Evolutionary conservation across 37 sponge, comb jelly and placozoan species (phyloP).

Genomic region (Halisarca cf. caerulea): DNA sequence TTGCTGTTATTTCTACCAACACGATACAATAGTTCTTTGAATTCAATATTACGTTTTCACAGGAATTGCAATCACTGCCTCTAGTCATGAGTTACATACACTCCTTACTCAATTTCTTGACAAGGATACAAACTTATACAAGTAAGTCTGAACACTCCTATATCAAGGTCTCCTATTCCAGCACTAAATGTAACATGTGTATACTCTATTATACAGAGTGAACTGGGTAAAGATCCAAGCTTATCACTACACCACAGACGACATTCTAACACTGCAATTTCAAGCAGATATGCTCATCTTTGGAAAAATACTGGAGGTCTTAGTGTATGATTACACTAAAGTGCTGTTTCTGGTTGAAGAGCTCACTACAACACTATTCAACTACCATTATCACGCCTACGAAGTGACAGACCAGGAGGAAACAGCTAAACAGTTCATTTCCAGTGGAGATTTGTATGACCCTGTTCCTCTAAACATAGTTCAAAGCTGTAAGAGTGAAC

Average conservation of each 20-base stretch:
- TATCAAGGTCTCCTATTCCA: too few species aligned
- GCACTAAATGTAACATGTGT: too few species aligned
- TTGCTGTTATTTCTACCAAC: too few species aligned
- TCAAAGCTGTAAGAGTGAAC: neutral
- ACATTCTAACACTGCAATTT: neutral
- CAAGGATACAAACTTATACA: neutral
- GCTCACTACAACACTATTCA: neutral
- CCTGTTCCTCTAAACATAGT: neutral
- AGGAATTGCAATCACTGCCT: neutral
- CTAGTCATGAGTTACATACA: too few species aligned
- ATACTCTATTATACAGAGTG: neutral
- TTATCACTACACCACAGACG: neutral
- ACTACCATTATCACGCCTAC: constrained; percentile 13
- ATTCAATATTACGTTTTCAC: too few species aligned
- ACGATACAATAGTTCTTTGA: too few species aligned
- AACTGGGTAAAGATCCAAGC: neutral
- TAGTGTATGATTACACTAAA: neutral
- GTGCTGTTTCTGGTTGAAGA: neutral
- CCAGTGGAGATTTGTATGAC: neutral
- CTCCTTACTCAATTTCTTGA: neutral
- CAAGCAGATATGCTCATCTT: neutral
- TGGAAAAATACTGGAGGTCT: neutral
- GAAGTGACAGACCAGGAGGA: constrained; percentile 2
- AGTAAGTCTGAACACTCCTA: neutral
- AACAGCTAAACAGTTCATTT: neutral